These are phyloP conservation scores for Brienomyrus brachyistius DNA, from an alignment of 2,113 vertebrate genomes.

Conservation along the genomic window DNA sequence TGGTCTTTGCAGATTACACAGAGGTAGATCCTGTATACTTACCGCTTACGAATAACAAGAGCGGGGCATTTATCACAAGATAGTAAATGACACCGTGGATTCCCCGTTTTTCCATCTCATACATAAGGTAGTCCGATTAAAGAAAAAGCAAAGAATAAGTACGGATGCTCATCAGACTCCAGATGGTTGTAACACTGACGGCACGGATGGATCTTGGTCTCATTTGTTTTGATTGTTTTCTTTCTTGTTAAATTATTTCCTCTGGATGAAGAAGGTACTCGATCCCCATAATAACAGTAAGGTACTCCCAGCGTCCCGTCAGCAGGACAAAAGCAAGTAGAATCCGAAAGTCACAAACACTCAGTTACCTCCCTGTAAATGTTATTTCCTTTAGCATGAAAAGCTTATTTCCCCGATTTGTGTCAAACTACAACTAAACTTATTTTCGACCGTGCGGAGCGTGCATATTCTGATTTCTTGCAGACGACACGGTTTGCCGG, in stretches of 20 bases:
- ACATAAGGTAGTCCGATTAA: constrained; percentile 49
- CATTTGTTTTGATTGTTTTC: constrained; percentile 14
- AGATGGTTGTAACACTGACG: constrained; percentile 46
- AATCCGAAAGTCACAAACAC: constrained; percentile 33
- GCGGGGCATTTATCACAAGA: constrained; percentile 69
- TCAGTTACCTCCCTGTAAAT: neutral
- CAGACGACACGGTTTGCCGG: constrained; percentile 32
- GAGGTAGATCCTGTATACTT: constrained; percentile 54
- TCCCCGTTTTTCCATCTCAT: constrained; percentile 78
- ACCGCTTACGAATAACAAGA: constrained; percentile 71
- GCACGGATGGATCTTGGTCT: constrained; percentile 29
- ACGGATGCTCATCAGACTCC: constrained; percentile 45
- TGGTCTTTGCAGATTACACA: neutral
- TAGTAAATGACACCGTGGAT: constrained; percentile 68
- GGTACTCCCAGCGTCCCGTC: constrained; percentile 38
- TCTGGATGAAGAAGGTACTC: constrained; percentile 16
- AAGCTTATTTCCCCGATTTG: constrained; percentile 32
- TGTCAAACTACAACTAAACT: constrained; percentile 33
- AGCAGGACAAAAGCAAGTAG: constrained; percentile 35
- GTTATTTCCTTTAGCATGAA: constrained; percentile 32
- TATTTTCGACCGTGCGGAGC: constrained; percentile 33
- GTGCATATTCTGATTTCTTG: constrained; percentile 43
- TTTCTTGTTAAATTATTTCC: constrained; percentile 1
- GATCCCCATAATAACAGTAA: constrained; percentile 25
- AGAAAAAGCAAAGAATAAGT: constrained; percentile 38